Conservation (phyloP, 2,113 vertebrate species). For the Cygnus atratus region DNA sequence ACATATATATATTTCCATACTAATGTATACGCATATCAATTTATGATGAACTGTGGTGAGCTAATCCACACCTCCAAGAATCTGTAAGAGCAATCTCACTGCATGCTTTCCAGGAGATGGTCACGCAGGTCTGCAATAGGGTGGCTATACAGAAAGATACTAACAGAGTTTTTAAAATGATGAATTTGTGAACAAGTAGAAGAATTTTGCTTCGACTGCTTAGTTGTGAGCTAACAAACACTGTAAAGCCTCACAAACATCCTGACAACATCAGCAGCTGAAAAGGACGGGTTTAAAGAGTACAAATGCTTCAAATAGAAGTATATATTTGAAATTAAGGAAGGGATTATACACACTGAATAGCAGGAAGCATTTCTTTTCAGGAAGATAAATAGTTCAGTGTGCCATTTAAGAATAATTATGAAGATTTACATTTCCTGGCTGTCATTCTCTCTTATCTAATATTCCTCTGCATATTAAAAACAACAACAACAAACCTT, state of each 20-base stretch:
- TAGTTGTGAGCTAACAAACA: not conserved
- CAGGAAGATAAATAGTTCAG: not conserved
- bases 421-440: not conserved
- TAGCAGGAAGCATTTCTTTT: not conserved
- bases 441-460: not conserved
- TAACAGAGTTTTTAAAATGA: not conserved
- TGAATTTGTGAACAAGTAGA: not conserved
- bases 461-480: not conserved
- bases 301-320: not conserved
- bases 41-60: not conserved
- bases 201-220: not conserved
- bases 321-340: not conserved
- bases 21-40: not conserved
- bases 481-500: no score
- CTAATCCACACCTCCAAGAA: not conserved
- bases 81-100: not conserved
- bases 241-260: not conserved
- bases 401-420: not conserved
- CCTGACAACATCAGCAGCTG: not conserved
- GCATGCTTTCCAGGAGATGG: not conserved
- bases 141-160: not conserved
- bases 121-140: not conserved
- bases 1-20: not conserved
- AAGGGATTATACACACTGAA: not conserved
- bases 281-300: not conserved